These are phyloP conservation scores for Embidobia sp. DNA, from an alignment of 2,888 invertebrate genomes.

Conservation along the genomic window DNA sequence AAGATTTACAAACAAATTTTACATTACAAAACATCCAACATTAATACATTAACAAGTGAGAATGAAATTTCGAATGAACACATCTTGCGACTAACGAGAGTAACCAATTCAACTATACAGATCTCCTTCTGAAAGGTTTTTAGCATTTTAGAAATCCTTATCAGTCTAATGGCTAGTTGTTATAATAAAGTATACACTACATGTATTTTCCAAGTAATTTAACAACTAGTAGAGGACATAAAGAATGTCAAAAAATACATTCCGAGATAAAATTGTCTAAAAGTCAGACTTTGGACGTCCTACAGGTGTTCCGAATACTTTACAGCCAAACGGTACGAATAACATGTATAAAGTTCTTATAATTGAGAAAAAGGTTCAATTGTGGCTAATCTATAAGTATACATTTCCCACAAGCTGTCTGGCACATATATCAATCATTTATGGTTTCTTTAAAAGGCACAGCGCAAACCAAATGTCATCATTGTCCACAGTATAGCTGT, in stretches of 20 bases:
- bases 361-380: background rate
- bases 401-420: constrained; percentile 17
- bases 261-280: constrained; percentile 29
- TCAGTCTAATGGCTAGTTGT: constrained; percentile 12
- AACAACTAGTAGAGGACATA: constrained; percentile 28
- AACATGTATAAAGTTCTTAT: constrained; percentile 17
- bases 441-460: constrained; percentile 25
- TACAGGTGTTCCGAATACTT: constrained; percentile 22
- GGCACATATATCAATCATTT: constrained; percentile 25
- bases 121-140: background rate
- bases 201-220: constrained; percentile 3
- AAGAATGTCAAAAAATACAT: constrained; percentile 44
- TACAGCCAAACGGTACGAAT: constrained; percentile 16
- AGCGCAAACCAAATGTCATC: constrained; percentile 25
- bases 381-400: background rate
- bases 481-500: constrained; percentile 10
- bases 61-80: constrained; percentile 6
- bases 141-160: background rate
- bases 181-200: constrained; percentile 6
- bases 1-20: constrained; percentile 3
- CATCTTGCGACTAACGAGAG: constrained; percentile 11
- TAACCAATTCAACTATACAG: background rate
- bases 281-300: constrained; percentile 26
- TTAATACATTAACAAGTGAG: background rate
- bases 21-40: constrained; percentile 15